Conservation (phyloP, 2,113 vertebrate genomes). For the Sylvietta virens region DNA sequence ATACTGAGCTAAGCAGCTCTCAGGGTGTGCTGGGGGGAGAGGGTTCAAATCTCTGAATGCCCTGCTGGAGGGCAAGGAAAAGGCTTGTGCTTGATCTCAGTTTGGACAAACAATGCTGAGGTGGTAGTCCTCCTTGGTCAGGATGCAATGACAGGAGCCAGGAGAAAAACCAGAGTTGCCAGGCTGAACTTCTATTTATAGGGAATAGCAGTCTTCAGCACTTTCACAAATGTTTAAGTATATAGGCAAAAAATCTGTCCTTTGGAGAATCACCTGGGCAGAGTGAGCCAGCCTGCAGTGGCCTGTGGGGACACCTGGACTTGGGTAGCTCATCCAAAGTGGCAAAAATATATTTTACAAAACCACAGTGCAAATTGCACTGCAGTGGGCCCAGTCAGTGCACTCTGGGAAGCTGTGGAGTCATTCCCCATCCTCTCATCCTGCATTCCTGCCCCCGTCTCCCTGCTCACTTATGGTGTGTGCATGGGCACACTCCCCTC, state of each 20-base stretch:
- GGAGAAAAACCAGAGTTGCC: not conserved
- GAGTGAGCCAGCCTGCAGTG: not conserved
- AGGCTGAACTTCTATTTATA: not conserved
- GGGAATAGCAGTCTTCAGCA: not conserved
- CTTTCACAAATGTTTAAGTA: not conserved
- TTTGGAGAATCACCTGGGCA: not conserved
- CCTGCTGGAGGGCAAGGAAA: not conserved
- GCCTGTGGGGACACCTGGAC: not conserved
- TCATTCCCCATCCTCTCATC: not conserved
- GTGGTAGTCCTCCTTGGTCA: not conserved
- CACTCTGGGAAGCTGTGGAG: not conserved
- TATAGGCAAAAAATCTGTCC: not conserved
- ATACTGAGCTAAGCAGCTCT: not conserved
- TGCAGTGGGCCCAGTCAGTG: not conserved
- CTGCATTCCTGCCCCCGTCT: not conserved
- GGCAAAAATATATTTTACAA: not conserved
- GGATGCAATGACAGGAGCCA: not conserved
- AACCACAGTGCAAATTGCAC: not conserved
- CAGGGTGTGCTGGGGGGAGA: rapidly evolving
- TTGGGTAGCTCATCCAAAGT: not conserved
- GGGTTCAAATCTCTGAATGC: not conserved
- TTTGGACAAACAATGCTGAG: not conserved
- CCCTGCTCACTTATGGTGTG: not conserved
- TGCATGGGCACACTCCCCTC: rapidly evolving
- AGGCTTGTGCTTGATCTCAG: not conserved